Conservation (phyloP, 35 echinoderm and acorn worm genomes). For the Lytechinus pictus region DNA sequence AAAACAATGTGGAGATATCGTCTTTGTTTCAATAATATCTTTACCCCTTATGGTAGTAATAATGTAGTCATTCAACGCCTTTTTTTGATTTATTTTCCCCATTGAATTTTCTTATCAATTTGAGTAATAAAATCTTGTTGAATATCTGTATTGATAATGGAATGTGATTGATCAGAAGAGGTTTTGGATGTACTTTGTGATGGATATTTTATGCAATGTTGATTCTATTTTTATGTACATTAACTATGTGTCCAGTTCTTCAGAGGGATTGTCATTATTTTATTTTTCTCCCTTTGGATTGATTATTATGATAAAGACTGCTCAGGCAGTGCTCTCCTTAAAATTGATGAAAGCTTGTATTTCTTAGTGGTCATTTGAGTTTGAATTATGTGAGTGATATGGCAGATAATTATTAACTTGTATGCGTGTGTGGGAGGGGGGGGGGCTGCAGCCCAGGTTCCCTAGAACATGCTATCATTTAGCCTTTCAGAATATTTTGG, state of each 20-base stretch:
- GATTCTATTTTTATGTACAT: neutral
- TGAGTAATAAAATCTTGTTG: neutral
- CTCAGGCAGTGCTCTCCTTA: constrained; percentile 40
- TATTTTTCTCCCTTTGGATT: neutral
- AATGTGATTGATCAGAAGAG: neutral
- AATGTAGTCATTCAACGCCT: neutral
- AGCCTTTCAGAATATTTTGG: too few relatives aligned
- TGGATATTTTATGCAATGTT: constrained; percentile 33
- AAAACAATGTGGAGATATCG: neutral
- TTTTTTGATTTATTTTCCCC: neutral
- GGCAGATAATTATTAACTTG: too few relatives aligned
- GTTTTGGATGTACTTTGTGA: neutral
- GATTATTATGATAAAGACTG: constrained; percentile 32
- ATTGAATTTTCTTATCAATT: neutral
- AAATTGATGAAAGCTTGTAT: neutral
- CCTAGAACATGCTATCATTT: too few relatives aligned
- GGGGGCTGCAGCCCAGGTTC: too few relatives aligned
- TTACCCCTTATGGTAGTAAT: neutral
- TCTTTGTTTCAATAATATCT: neutral
- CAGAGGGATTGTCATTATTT: neutral
- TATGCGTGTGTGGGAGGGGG: too few relatives aligned
- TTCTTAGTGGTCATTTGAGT: neutral
- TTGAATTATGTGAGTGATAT: neutral
- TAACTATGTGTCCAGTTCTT: neutral
- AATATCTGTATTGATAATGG: neutral